Percentiles rank a stretch among this genome's conserved stretches.
These are phyloP conservation scores for Actenoides hombroni DNA, from an alignment of 2,113 vertebrate genomes.

Conservation along the genomic window DNA sequence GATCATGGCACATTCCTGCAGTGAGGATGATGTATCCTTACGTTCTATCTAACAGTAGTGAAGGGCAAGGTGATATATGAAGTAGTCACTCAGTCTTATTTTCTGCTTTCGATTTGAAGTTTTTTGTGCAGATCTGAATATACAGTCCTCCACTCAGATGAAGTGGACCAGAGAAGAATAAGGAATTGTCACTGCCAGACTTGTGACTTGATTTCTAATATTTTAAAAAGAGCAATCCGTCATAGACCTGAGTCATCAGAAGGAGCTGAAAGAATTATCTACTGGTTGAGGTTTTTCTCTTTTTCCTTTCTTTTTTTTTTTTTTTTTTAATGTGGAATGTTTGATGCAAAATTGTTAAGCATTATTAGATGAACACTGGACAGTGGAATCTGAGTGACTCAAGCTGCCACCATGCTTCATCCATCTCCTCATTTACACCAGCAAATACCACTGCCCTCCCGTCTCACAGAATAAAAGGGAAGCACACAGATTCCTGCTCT, in stretches of 20 bases:
- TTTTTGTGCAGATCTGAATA: constrained; percentile 25
- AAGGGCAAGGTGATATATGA: not conserved
- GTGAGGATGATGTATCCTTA: not conserved
- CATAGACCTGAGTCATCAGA: not conserved
- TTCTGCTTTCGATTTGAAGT: not conserved
- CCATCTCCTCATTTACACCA: constrained; percentile 52
- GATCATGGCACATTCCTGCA: not conserved
- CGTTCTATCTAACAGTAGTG: not conserved
- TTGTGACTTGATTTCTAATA: not conserved
- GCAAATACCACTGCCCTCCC: not conserved
- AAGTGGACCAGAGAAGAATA: constrained; percentile 1
- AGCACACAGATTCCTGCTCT: not conserved
- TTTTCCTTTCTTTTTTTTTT: not conserved
- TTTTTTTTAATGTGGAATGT: not conserved
- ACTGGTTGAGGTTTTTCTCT: not conserved
- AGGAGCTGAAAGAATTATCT: constrained; percentile 51
- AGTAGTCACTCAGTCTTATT: not conserved
- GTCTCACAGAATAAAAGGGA: constrained; percentile 20
- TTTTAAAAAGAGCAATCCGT: not conserved
- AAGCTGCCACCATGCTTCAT: constrained; percentile 43
- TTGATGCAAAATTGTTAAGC: not conserved
- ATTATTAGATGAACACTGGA: constrained; percentile 1
- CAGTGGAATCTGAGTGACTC: not conserved
- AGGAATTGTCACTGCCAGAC: constrained; percentile 20
- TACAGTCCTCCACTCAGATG: not conserved